These are phyloP conservation scores for Alosa alosa DNA, from an alignment of 2,113 vertebrate genomes.

Conservation along the genomic window DNA sequence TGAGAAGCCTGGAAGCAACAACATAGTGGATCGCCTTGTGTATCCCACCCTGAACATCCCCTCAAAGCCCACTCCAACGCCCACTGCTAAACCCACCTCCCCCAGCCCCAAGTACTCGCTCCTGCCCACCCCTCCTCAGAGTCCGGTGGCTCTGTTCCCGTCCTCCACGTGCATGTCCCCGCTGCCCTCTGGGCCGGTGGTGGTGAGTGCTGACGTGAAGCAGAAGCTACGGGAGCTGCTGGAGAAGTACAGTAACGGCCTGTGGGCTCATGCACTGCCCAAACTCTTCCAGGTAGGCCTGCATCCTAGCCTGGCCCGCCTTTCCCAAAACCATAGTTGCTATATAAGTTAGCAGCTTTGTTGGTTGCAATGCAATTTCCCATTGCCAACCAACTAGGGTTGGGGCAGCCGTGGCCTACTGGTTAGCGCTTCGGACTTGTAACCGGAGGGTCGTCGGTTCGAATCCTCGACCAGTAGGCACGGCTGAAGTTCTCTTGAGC, in stretches of 20 bases:
- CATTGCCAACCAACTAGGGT: too few species aligned
- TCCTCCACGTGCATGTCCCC: background rate
- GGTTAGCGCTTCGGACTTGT: too few species aligned
- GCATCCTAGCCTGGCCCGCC: background rate
- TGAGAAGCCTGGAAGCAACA: conserved; percentile 69
- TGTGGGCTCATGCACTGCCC: conserved; percentile 88
- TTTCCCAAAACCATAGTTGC: too few species aligned
- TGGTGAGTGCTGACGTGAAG: conserved; percentile 66
- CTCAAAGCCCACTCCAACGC: conserved; percentile 17
- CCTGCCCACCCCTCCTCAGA: conserved; percentile 14
- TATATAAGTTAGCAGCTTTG: too few species aligned
- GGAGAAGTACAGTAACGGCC: conserved; percentile 77
- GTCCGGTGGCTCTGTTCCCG: conserved; percentile 19
- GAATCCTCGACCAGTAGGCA: too few species aligned
- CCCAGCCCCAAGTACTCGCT: conserved; percentile 20
- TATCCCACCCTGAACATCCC: conserved; percentile 68
- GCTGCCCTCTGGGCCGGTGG: background rate
- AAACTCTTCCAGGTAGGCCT: conserved; percentile 69
- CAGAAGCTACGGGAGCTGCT: conserved; percentile 78
- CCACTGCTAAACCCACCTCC: conserved; percentile 10
- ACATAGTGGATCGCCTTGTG: conserved; percentile 70
- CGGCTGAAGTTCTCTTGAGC: too few species aligned
- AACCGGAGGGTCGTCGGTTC: too few species aligned
- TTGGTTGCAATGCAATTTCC: too few species aligned
- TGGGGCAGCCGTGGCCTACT: too few species aligned